Conservation (phyloP, 2,888 invertebrate genomes). For the Acleris sparsana region DNA sequence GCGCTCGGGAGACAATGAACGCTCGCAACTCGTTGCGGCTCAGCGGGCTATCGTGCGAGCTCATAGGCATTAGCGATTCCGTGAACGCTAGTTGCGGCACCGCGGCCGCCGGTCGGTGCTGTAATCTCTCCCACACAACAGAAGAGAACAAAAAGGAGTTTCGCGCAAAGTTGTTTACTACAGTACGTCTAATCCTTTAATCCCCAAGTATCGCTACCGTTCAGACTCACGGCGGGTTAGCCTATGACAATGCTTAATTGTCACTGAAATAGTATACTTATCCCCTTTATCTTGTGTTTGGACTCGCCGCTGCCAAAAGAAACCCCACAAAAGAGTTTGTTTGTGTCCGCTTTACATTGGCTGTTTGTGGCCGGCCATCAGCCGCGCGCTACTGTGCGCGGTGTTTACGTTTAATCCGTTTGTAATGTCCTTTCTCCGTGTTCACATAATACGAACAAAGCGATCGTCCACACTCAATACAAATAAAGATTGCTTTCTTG, state of each 20-base stretch:
- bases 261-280: slow-evolving; percentile 60
- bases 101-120: slow-evolving; percentile 41
- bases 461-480: slow-evolving; percentile 47
- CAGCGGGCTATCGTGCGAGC: slow-evolving; percentile 9
- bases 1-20: not conserved
- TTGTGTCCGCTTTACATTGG: slow-evolving; percentile 72
- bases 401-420: slow-evolving; percentile 79
- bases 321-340: slow-evolving; percentile 71
- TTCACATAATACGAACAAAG: slow-evolving; percentile 61
- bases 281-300: slow-evolving; percentile 45
- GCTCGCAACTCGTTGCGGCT: slow-evolving; percentile 4
- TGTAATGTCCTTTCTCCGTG: slow-evolving; percentile 69
- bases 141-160: slow-evolving; percentile 59
- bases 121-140: slow-evolving; percentile 41
- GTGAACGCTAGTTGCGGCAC: slow-evolving; percentile 24
- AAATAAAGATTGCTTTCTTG: slow-evolving; percentile 42
- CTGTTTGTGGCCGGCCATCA: slow-evolving; percentile 67
- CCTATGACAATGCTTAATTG: slow-evolving; percentile 66
- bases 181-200: slow-evolving; percentile 71
- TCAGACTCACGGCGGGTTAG: slow-evolving; percentile 55
- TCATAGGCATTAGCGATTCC: slow-evolving; percentile 10
- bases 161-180: slow-evolving; percentile 65
- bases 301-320: slow-evolving; percentile 51
- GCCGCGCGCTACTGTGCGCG: slow-evolving; percentile 55
- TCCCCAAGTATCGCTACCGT: slow-evolving; percentile 71